These are phyloP conservation scores for Bugulina stolonifera DNA, from an alignment of 2,888 invertebrate genomes.

Conservation along the genomic window DNA sequence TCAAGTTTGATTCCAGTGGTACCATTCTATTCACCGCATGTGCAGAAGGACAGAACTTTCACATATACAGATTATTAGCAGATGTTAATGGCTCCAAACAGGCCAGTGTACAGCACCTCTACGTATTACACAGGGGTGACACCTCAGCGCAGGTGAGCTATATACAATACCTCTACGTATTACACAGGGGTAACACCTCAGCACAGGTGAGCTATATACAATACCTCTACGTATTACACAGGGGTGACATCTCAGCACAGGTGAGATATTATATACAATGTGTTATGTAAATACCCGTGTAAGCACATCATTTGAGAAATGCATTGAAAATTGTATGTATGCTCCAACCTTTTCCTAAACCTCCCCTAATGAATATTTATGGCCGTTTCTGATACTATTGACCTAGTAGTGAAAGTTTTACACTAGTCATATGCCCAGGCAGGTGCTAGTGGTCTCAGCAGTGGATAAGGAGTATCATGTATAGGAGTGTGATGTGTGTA, in stretches of 20 bases:
- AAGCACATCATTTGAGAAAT: too few relatives aligned
- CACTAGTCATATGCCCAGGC: too few relatives aligned
- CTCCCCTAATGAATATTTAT: too few relatives aligned
- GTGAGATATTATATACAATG: too few relatives aligned
- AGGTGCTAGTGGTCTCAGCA: too few relatives aligned
- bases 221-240: slow-evolving; percentile 86
- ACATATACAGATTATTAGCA: slow-evolving; percentile 87
- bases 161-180: slow-evolving; percentile 79
- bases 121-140: slow-evolving; percentile 87
- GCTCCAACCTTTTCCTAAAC: too few relatives aligned
- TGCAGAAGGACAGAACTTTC: slow-evolving; percentile 86
- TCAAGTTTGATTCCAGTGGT: slow-evolving; percentile 86
- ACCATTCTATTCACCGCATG: slow-evolving; percentile 84
- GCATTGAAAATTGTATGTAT: too few relatives aligned
- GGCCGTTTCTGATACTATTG: too few relatives aligned
- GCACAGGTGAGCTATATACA: slow-evolving; percentile 74
- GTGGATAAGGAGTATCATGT: too few relatives aligned
- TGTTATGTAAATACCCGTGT: too few relatives aligned
- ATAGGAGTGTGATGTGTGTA: too few relatives aligned
- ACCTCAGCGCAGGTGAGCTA: slow-evolving; percentile 83
- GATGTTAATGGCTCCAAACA: slow-evolving; percentile 81
- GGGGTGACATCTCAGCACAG: slow-evolving; percentile 92
- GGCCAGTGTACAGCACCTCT: slow-evolving; percentile 76
- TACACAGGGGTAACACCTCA: slow-evolving; percentile 90
- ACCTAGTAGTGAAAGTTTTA: too few relatives aligned